These are phyloP conservation scores for Adelges cooleyi DNA, from an alignment of 1,140 invertebrate species.

Conservation along the genomic window DNA sequence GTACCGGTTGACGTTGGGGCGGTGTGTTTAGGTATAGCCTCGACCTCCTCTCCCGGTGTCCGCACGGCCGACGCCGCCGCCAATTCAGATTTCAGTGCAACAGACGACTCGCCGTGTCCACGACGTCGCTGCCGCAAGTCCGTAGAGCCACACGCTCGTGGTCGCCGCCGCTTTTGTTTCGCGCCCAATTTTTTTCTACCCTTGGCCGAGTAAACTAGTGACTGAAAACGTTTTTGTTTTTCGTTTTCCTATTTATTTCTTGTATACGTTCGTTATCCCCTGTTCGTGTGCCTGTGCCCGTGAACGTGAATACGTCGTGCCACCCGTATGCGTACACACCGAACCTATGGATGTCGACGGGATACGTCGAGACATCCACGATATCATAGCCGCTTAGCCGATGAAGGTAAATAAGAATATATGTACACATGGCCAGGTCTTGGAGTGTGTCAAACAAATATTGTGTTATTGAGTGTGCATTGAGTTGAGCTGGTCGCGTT, in stretches of 20 bases:
- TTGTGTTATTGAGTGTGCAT: too few relatives aligned
- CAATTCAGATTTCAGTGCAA: neutral
- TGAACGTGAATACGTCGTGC: neutral
- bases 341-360: neutral
- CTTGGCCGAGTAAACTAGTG: too few relatives aligned
- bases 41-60: neutral
- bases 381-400: neutral
- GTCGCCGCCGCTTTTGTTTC: neutral
- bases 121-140: neutral
- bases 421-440: too few relatives aligned
- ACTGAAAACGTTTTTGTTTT: too few relatives aligned
- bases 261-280: too few relatives aligned
- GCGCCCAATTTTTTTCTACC: too few relatives aligned
- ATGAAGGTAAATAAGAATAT: neutral
- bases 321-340: neutral
- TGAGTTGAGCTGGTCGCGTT: too few relatives aligned
- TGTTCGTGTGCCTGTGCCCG: neutral
- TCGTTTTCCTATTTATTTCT: too few relatives aligned
- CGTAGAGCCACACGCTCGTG: too few relatives aligned
- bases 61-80: neutral
- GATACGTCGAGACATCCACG: neutral
- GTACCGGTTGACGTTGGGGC: neutral
- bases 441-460: too few relatives aligned
- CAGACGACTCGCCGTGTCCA: slow-evolving; percentile 1
- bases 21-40: neutral